Evolutionary conservation across 2,797 vertebrate genomes (phyloP), one percentile per base, ranked within the genome.

Genomic region (Gobio occitaniae): DNA sequence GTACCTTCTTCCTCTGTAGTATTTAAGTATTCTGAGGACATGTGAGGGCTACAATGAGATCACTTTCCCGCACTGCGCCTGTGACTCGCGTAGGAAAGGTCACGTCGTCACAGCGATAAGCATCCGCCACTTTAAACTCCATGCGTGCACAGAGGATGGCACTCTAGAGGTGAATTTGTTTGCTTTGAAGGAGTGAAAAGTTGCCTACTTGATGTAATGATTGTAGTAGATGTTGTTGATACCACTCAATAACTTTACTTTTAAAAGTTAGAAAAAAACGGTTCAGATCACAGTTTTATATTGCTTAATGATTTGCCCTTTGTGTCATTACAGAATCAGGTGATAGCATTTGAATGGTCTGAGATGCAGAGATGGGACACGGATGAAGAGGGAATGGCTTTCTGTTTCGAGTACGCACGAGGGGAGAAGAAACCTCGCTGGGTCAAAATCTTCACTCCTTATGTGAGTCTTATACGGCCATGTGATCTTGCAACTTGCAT

Each of bases 281-380:
- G 70, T 90, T 66, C 16, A 32, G 38, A n/a, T 59, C 29, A 52
- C 61, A 29, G 12, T 15, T 54, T 59, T 11, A 17, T 77, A 12
- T 56, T 41, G 41, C 36, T 59, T 29, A 61, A 48, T 63, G 12
- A 36, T 69, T 36, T 70, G 15, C 8, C 36, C 36, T 44, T 29
- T 63, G 25, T 78, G 10, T 59, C 16, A 2, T 78, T 54, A 0
- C 92, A 99, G 98, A 99, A 98, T 93, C 98, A 99, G 93, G 97
- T 99, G 41, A 99, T 99, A 44, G 96, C 97, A 0, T 99, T 99
- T 6, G 97, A 98, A 44, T 99, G 98, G 98, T 96, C 93, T 0
- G 98, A 99, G 91, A 99, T 99, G 98, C 98, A 98, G 93, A 93
- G 97, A 79, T 99, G 98, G 98, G 98, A 99, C 94, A 99, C 97